Evolutionary conservation across 2,888 invertebrate species (phyloP), one percentile per base, ranked within the genome.

Genomic region (Drosophila kokeensis): DNA sequence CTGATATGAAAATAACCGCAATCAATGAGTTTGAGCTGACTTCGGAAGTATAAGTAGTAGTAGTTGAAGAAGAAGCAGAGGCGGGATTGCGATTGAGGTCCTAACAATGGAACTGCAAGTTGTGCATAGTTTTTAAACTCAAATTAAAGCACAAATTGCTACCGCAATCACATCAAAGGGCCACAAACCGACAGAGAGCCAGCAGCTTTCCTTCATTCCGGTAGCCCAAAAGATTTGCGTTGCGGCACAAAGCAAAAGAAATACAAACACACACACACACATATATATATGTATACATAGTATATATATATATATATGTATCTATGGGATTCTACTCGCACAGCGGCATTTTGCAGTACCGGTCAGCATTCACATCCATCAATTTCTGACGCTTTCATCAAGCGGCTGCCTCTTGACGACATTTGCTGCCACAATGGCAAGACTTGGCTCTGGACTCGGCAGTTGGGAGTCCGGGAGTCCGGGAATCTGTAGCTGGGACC

Each of bases 361-460:
- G 57, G 30, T 38, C 86, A 74, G 72, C 85, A 82, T 66, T 77
- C 84, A 87, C 92, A 91, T 91, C 91, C 91, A 91, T 91, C 91
- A 91, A 91, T 89, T 91, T 90, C 90, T 91, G 91, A 90, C 89
- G 91, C 92, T 91, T 91, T 90, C 91, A 90, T 92, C 92, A 91
- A 89, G 83, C 81, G 81, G 61, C 76, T 69, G 61, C 68, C 58
- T 62, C 64, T 64, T 55, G 70, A 73, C 79, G 74, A 81, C 76
- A 83, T 81, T 89, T 83, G 87, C 40, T 38, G 55, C 87, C 80
- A 83, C 87, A 80, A 81, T 80, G 73, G 81, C 81, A 73, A 67
- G 8, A 45, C 45, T 62, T 30, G 67, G 32, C 38, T 58, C 24
- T 36, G 49, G 50, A 30, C 36, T 21, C 2, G n/a, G 15, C 6